These are phyloP conservation scores for Trididemnum clinides DNA, from an alignment of 23 tunicate species.

Conservation along the genomic window DNA sequence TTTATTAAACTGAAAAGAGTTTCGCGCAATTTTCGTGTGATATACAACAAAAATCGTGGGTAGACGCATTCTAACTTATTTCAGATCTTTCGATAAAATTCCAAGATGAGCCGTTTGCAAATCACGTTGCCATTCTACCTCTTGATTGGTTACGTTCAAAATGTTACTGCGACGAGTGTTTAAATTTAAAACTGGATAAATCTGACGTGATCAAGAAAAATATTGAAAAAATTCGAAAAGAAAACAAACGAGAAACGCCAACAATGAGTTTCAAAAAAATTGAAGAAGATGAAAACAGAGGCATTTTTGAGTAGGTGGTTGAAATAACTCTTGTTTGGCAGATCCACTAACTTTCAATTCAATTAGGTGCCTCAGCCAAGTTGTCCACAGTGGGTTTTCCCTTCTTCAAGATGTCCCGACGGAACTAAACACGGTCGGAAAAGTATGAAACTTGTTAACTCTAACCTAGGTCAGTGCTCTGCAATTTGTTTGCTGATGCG, in stretches of 20 bases:
- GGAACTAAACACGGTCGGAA: background rate
- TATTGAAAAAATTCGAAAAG: too few relatives aligned
- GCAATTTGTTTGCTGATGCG: too few relatives aligned
- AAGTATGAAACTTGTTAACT: too few relatives aligned
- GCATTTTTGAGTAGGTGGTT: background rate
- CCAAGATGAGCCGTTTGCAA: background rate
- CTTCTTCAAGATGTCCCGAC: slow-evolving; percentile 39
- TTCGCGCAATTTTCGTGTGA: too few relatives aligned
- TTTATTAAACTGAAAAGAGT: too few relatives aligned
- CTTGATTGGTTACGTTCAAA: slow-evolving; percentile 61
- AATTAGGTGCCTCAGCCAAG: slow-evolving; percentile 29
- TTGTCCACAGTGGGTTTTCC: slow-evolving; percentile 30
- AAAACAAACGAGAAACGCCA: background rate
- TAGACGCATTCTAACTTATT: too few relatives aligned
- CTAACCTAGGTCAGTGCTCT: too few relatives aligned
- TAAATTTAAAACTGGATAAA: background rate
- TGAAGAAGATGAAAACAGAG: background rate
- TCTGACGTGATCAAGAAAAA: slow-evolving; percentile 33
- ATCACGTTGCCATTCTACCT: slow-evolving; percentile 43
- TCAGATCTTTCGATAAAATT: background rate
- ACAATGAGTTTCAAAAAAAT: background rate
- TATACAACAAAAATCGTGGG: too few relatives aligned
- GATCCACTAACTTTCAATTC: too few relatives aligned
- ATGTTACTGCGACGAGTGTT: slow-evolving; percentile 63
- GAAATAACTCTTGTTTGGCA: too few relatives aligned